phyloP scores from a whole-genome alignment of 2,797 vertebrate genomes.

The Carduelis carduelis region DNA sequence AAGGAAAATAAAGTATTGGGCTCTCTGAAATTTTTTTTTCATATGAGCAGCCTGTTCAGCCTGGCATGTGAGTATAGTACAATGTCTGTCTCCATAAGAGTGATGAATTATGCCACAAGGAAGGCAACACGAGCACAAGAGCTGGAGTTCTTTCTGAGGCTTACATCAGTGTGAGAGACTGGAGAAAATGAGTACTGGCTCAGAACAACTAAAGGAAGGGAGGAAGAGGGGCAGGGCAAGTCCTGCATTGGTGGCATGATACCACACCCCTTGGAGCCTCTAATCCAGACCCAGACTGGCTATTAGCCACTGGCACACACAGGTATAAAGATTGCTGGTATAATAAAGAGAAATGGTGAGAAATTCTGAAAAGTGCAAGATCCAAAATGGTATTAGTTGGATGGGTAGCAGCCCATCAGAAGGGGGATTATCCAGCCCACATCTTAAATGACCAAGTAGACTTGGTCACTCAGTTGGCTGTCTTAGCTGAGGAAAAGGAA shows the following conservation, averaged over 20 bases:
- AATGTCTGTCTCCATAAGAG: background rate
- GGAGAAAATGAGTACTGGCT: background rate
- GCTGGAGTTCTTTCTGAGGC: background rate
- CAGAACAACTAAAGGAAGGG: background rate
- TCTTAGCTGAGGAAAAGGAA: background rate
- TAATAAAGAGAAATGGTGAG: background rate
- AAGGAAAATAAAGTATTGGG: background rate
- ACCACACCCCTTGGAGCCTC: background rate
- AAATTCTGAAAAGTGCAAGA: background rate
- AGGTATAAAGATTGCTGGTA: background rate
- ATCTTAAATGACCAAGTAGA: background rate
- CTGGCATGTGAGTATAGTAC: background rate
- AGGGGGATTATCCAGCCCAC: background rate
- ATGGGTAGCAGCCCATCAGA: background rate
- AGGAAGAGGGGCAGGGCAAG: background rate
- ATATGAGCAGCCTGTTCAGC: background rate
- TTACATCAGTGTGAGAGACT: background rate
- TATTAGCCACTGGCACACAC: background rate
- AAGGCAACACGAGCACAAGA: background rate
- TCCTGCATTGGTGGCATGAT: background rate
- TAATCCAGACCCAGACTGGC: background rate
- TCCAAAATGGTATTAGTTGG: background rate
- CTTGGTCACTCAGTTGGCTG: background rate
- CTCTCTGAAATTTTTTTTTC: background rate
- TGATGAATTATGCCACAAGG: background rate